Conservation (phyloP, 2,888 invertebrate species). For the Osmoderma eremita region DNA sequence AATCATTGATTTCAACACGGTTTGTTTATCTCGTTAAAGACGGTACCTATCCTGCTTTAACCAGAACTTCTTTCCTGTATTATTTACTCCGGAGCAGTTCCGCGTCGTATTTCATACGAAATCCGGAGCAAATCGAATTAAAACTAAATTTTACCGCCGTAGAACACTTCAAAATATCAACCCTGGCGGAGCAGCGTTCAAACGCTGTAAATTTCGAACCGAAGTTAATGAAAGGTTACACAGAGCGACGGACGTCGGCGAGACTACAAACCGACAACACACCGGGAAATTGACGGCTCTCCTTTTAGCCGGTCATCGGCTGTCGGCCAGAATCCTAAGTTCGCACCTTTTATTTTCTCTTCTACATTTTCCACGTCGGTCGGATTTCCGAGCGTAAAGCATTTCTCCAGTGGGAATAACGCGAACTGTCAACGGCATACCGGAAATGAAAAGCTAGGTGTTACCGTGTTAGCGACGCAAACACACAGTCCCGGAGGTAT, state of each 20-base stretch:
- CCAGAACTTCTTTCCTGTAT: too few relatives aligned
- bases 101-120: too few relatives aligned
- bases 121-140: neutral
- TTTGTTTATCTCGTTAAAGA: too few relatives aligned
- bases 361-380: constrained; percentile 9
- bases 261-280: neutral
- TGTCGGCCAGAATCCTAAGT: constrained; percentile 9
- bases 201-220: neutral
- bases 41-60: too few relatives aligned
- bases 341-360: constrained; percentile 10
- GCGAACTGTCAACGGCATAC: constrained; percentile 44
- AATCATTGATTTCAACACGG: too few relatives aligned
- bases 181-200: neutral
- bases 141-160: neutral
- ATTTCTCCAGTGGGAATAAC: constrained; percentile 28
- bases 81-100: too few relatives aligned
- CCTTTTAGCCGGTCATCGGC: constrained; percentile 14
- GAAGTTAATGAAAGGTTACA: constrained; percentile 26
- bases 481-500: constrained; percentile 17
- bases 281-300: neutral
- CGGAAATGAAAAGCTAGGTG: constrained; percentile 49
- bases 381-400: constrained; percentile 21
- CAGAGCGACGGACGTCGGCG: neutral
- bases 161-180: neutral
- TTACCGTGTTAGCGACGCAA: constrained; percentile 36